Evolutionary conservation across 2,888 invertebrate genomes (phyloP).

Genomic region (Clepsis dumicolana): DNA sequence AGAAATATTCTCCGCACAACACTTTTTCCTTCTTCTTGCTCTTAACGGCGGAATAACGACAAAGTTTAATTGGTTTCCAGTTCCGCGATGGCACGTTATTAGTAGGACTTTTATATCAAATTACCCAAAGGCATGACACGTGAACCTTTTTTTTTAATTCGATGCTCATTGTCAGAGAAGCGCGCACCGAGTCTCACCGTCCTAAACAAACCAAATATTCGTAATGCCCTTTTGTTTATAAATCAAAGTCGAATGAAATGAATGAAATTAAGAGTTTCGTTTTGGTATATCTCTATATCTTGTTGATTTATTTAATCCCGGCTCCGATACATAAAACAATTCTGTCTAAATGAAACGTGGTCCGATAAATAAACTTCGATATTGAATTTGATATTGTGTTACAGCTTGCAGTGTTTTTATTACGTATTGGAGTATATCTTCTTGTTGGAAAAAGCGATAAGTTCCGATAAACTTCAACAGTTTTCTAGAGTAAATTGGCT

Average conservation of each 20-base stretch:
- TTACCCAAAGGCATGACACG: constrained; percentile 12
- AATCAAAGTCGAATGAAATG: constrained; percentile 37
- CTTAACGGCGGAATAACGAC: not conserved
- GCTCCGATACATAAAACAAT: constrained; percentile 15
- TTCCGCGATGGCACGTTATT: constrained; percentile 4
- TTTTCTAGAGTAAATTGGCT: not conserved
- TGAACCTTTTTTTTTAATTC: constrained; percentile 2
- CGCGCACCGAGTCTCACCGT: not conserved
- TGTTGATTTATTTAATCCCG: constrained; percentile 36
- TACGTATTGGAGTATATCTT: not conserved
- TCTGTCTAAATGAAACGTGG: constrained; percentile 21
- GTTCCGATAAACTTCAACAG: not conserved
- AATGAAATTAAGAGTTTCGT: constrained; percentile 33
- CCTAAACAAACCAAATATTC: constrained; percentile 26
- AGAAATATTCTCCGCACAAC: not conserved
- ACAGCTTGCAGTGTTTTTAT: not conserved
- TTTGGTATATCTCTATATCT: constrained; percentile 38
- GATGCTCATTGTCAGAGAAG: not conserved
- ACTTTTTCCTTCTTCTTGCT: not conserved
- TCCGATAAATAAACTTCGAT: constrained; percentile 25
- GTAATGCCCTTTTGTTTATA: constrained; percentile 19
- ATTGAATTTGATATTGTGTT: constrained; percentile 22
- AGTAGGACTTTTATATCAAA: constrained; percentile 6
- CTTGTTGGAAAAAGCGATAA: not conserved
- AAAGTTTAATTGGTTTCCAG: constrained; percentile 10